Evolutionary conservation across 2,888 invertebrate genomes (phyloP).

Genomic region (Pseudanteris insignis): DNA sequence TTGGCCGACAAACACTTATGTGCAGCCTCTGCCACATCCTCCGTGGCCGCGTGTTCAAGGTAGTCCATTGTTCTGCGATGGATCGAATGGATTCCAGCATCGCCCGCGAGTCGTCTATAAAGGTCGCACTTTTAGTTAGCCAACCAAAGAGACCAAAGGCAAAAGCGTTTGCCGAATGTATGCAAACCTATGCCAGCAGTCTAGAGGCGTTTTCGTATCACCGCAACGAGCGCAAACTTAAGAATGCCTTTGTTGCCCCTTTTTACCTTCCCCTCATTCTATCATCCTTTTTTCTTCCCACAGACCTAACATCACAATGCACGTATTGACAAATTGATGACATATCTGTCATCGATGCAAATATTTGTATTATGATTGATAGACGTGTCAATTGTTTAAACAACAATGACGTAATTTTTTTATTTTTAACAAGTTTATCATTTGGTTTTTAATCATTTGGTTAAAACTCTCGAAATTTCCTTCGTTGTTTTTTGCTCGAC

Average conservation of each 20-base stretch:
- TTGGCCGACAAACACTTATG: constrained; percentile 49
- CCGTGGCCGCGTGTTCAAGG: constrained; percentile 52
- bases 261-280: constrained; percentile 3
- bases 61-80: constrained; percentile 54
- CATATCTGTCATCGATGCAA: background rate
- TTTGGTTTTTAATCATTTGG: no score
- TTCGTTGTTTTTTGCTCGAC: no score
- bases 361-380: constrained; percentile 7
- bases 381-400: no score
- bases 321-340: constrained; percentile 17
- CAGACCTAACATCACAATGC: constrained; percentile 3
- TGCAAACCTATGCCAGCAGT: background rate
- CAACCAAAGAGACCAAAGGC: constrained; percentile 44
- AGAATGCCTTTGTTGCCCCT: constrained; percentile 25
- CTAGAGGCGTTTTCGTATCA: constrained; percentile 20
- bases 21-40: constrained; percentile 51
- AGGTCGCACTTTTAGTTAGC: constrained; percentile 52
- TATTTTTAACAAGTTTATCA: no score
- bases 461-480: no score
- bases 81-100: constrained; percentile 51
- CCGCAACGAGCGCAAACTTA: constrained; percentile 11
- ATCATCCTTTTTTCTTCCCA: no score
- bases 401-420: no score
- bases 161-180: constrained; percentile 33
- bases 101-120: constrained; percentile 49